Evolutionary conservation across 2,797 vertebrate genomes (phyloP), one percentile per base, ranked within the genome.

Genomic region (Hozukius guyotensis): DNA sequence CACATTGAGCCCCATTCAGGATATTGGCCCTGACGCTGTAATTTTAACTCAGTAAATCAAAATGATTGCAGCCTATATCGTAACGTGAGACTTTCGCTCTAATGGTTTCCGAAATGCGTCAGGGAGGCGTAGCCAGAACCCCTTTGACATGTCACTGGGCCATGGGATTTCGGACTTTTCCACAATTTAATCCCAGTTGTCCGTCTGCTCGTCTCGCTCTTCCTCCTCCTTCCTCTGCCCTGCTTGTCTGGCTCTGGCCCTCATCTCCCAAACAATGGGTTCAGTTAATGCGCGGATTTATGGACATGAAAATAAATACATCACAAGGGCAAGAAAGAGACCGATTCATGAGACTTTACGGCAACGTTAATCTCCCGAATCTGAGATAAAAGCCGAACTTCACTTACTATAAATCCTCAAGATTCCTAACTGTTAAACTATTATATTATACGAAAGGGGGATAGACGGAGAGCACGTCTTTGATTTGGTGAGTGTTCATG

Each of bases 21-120:
- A 89, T 88, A 85, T 87, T 81, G 78, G 70, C 74, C 66, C 77
- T 55, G 89, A 77, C 67, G 16, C 80, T 29, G 73, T 86, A 72
- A 88, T 88, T 89, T 74, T 52, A 84, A 83, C 24, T 3, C 79
- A 84, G 77, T 94, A 92, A 93, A 95, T 94, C 92, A 89, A 80
- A 90, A 72, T 78, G 89, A 93, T 81, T 89, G 83, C 81, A 67
- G 80, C 5, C 10, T 72, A 80, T 64, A 91, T 91, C 8, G 78
- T 77, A 82, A 84, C 7, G 4, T 0, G 20, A 85, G 81, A 79
- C 73, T 32, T 24, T 79, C 11, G 29, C 42, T 86, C 78, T 85
- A 93, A 92, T 80, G 87, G 83, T 77, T 92, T 91, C 76, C 29
- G 34, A 88, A 89, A 75, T 67, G 71, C 75, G 55, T 80, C 61